Conservation (phyloP, 2,113 vertebrate species). For the Lycaon pictus region DNA sequence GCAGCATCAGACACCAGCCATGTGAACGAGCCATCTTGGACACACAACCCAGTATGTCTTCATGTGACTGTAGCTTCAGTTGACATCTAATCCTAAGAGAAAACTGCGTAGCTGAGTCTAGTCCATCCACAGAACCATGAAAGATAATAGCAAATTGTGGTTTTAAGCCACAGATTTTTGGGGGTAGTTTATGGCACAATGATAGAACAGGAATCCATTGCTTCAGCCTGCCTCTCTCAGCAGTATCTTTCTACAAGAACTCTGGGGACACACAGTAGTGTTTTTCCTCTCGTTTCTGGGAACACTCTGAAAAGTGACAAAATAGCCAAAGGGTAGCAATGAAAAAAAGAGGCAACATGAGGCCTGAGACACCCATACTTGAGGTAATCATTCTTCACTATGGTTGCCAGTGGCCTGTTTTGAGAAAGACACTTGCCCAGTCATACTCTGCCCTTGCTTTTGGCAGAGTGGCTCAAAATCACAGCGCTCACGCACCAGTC, state of each 20-base stretch:
- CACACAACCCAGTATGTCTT: not conserved
- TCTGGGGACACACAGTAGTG: not conserved
- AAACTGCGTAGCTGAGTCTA: not conserved
- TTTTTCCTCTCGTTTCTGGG: not conserved
- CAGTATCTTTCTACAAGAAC: not conserved
- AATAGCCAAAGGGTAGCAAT: not conserved
- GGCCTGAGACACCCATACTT: not conserved
- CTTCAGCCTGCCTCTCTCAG: not conserved
- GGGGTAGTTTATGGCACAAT: not conserved
- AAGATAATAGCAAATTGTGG: not conserved
- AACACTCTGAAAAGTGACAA: not conserved
- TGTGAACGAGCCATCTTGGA: not conserved
- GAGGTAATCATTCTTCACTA: not conserved
- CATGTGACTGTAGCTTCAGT: not conserved
- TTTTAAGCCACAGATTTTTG: not conserved
- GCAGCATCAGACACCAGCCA: not conserved
- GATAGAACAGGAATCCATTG: not conserved
- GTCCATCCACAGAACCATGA: not conserved
- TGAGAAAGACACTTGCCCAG: not conserved
- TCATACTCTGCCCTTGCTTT: not conserved
- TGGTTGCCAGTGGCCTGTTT: not conserved
- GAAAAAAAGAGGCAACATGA: not conserved
- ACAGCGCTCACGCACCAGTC: not conserved
- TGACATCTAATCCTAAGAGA: conserved; percentile 16
- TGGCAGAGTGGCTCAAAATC: not conserved